Conservation (phyloP, 2,888 invertebrate genomes). For the Cantharis rufa region DNA sequence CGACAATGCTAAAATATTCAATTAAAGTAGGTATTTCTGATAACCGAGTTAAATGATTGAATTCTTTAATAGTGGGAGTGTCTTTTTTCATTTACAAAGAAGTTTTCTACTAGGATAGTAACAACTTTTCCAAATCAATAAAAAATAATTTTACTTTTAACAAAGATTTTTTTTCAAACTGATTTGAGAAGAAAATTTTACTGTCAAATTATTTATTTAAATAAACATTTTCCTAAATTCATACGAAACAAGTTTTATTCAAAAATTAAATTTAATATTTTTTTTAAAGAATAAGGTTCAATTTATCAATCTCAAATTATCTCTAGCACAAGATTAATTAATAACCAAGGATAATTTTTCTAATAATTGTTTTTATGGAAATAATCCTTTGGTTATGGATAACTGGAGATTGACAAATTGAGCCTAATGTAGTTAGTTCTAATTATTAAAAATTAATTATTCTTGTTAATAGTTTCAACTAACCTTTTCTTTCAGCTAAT, state of each 20-base stretch:
- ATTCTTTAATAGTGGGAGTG: not conserved
- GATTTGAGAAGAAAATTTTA: not conserved
- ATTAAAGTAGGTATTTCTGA: not conserved
- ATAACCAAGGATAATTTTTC: no score
- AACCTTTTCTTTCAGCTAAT: slow-evolving; percentile 30
- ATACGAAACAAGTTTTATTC: not conserved
- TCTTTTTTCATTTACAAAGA: not conserved
- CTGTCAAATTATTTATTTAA: not conserved
- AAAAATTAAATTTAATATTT: not conserved
- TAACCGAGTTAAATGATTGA: not conserved
- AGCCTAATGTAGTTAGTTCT: not conserved
- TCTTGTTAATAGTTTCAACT: not conserved
- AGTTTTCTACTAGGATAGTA: not conserved
- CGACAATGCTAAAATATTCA: not conserved
- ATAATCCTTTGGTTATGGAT: no score
- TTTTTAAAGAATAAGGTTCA: rapidly evolving
- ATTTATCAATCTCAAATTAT: no score
- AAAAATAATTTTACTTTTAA: not conserved
- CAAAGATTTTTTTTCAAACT: not conserved
- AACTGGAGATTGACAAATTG: no score
- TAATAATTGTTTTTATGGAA: no score
- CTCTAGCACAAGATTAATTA: no score
- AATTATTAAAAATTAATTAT: not conserved
- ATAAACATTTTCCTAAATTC: not conserved
- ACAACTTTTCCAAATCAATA: not conserved